Evolutionary conservation across 2,888 invertebrate genomes (phyloP).

Genomic region (Philhelius pedissequus): DNA sequence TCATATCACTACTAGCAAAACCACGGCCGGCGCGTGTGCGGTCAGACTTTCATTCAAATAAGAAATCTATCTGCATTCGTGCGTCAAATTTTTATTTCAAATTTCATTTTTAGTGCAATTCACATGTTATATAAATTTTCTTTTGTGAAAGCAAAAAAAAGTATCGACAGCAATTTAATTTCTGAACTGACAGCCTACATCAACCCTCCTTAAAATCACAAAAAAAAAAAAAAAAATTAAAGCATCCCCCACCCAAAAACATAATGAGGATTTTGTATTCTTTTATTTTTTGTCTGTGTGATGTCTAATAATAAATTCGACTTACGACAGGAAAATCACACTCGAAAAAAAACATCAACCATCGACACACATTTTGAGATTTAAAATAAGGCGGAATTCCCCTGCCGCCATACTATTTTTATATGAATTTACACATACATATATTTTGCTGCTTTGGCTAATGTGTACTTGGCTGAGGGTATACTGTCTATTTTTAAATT

Average conservation of each 20-base stretch:
- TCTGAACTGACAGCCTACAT: background rate
- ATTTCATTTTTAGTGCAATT: background rate
- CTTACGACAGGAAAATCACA: constrained; percentile 14
- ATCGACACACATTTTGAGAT: constrained; percentile 51
- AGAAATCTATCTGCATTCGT: background rate
- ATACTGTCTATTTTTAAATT: constrained; percentile 50
- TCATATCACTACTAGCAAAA: background rate
- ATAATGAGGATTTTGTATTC: background rate
- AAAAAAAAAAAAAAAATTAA: background rate
- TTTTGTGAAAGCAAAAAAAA: background rate
- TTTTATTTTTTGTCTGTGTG: constrained; percentile 27
- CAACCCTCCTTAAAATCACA: background rate
- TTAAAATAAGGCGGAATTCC: constrained; percentile 5
- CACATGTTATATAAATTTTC: background rate
- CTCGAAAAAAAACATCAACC: background rate
- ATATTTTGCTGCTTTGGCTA: background rate
- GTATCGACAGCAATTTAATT: background rate
- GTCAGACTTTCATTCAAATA: background rate
- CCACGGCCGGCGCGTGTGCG: constrained; percentile 7
- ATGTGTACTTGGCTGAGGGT: background rate
- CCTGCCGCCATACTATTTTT: constrained; percentile 29
- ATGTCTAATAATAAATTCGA: constrained; percentile 33
- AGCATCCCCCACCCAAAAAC: background rate
- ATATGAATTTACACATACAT: background rate
- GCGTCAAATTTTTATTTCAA: background rate